Evolutionary conservation across 2,113 vertebrate genomes (phyloP), one percentile per base, ranked within the genome.

Genomic region (Cisticola juncidis): DNA sequence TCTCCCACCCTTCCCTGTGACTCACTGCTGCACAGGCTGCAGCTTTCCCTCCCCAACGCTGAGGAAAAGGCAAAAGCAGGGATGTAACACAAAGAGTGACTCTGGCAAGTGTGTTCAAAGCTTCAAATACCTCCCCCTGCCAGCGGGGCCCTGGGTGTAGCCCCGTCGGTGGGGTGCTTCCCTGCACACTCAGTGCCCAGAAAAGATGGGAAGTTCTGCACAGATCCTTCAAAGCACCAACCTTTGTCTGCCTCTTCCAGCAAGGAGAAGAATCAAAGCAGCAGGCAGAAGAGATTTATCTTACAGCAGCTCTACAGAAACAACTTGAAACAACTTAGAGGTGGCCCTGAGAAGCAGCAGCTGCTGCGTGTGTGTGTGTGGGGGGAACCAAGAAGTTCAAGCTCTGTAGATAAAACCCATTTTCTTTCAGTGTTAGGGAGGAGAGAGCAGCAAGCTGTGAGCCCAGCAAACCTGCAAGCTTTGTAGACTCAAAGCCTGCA

Each of bases 1-100:
- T 94, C 94, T 85, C 81, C 91, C 96, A 88, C 89, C 96, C 90
- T 76, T 65, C 21, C 69, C 44, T 1, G 68, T 79, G 91, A 90
- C 84, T 97, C 94, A 87, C 78, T 72, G 90, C 78, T 85, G 54
- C 36, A 53, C 57, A 94, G 89, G 48, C 81, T 87, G 64, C 84
- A 69, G 93, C 25, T 54, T 9, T 60, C 61, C 86, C 94, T 94
- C 88, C 60, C 53, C 84, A 65, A 36, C 72, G 60, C 62, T 24
- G 53, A 92, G 90, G 3, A 20, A 85, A 92, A 60, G 65, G 80
- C 36, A 62, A 69, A 88, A 60, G 17, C 31, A 15, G 12, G 42
- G 28, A 38, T 5, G 9, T 8, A 56, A 86, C 16, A 66, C 35
- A 50, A 38, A 25, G 16, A 78, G 50, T 22, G 8, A 18, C 65